Conservation (phyloP, 2,113 vertebrate species). For the Pelusios castaneus region DNA sequence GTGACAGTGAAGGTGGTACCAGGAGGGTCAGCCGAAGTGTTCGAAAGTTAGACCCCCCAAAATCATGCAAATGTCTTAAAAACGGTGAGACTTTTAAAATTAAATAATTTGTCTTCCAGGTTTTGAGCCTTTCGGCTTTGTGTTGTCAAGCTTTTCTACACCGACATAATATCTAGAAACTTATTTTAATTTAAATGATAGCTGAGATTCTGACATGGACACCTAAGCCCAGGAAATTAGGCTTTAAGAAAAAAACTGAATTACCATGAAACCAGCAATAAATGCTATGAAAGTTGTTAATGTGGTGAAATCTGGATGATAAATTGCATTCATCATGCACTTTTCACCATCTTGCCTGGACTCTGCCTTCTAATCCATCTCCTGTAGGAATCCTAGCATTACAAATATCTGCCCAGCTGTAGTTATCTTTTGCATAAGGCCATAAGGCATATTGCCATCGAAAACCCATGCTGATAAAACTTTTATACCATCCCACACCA, state of each 20-base stretch:
- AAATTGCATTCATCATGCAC: neutral
- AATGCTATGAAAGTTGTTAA: neutral
- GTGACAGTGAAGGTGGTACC: neutral
- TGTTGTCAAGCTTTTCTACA: neutral
- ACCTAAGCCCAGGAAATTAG: fast-evolving
- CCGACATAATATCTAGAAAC: neutral
- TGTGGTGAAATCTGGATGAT: neutral
- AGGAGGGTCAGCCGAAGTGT: neutral
- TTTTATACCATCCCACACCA: neutral
- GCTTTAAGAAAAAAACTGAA: neutral
- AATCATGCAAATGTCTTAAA: neutral
- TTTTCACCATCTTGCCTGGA: neutral
- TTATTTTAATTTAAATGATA: neutral
- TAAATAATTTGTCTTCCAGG: neutral
- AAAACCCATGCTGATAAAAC: neutral
- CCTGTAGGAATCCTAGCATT: fast-evolving
- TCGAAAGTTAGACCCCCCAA: neutral
- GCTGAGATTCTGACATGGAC: neutral
- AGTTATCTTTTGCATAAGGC: neutral
- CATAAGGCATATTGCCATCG: neutral
- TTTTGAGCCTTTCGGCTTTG: neutral
- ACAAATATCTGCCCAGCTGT: fast-evolving
- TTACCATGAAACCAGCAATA: neutral
- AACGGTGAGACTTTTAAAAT: neutral
- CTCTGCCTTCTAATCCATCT: neutral